Percentiles rank a stretch among this genome's conserved stretches.
Conservation (phyloP, 1,140 invertebrate genomes). For the Drosophila sulfurigaster region DNA sequence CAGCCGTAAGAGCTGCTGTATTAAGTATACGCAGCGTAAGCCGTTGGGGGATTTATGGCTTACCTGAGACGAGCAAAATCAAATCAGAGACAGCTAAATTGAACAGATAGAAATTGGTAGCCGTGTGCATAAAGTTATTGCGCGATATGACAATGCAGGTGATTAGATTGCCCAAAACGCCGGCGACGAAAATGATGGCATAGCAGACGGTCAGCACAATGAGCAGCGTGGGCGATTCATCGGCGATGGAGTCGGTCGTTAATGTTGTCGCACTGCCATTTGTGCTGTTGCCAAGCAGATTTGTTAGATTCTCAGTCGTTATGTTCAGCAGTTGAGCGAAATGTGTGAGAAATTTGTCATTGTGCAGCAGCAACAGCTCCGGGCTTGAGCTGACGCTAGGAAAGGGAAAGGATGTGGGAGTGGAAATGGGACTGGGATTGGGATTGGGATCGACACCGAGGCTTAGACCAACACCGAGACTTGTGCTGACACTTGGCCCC, state of each 20-base stretch:
- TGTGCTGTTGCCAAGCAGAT: slow-evolving; percentile 59
- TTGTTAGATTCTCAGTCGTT: slow-evolving; percentile 76
- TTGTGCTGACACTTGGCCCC: slow-evolving; percentile 14
- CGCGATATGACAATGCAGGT: slow-evolving; percentile 93
- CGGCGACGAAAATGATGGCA: slow-evolving; percentile 90
- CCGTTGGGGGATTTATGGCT: slow-evolving; percentile 20
- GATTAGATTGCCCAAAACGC: slow-evolving; percentile 92
- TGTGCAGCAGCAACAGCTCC: slow-evolving; percentile 69
- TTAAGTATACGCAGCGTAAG: slow-evolving; percentile 48
- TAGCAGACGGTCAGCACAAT: slow-evolving; percentile 90
- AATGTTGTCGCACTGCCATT: slow-evolving; percentile 48
- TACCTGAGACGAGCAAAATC: slow-evolving; percentile 88
- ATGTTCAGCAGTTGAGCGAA: slow-evolving; percentile 80
- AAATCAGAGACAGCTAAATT: slow-evolving; percentile 95
- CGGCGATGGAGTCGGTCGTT: neutral
- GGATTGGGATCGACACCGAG: slow-evolving; percentile 14
- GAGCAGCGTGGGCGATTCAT: slow-evolving; percentile 86
- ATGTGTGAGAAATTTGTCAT: slow-evolving; percentile 77
- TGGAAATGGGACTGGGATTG: slow-evolving; percentile 22
- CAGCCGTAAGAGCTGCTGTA: neutral
- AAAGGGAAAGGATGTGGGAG: neutral
- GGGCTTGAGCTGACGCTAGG: slow-evolving; percentile 30
- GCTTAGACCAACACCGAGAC: neutral
- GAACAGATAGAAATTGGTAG: slow-evolving; percentile 94
- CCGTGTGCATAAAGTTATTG: slow-evolving; percentile 92